A percentile compares a stretch with the other conserved stretches of the same genome.
phyloP scores from a whole-genome alignment of 1,140 invertebrate species.

The Carposina sasakii region DNA sequence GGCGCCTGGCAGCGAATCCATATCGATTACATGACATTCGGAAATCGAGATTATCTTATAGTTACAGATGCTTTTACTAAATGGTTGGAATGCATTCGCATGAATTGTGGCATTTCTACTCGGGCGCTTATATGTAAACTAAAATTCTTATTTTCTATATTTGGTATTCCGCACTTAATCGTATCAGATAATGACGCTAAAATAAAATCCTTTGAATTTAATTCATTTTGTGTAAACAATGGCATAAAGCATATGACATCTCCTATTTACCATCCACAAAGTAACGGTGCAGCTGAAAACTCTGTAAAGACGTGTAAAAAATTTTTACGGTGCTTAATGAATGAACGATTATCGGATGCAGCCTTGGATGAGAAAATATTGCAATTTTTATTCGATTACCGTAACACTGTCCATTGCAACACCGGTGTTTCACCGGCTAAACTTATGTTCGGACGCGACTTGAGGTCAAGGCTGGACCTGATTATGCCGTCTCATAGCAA shows the following conservation, averaged over 20 bases:
- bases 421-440: slow-evolving; percentile 17
- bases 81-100: slow-evolving; percentile 16
- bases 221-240: slow-evolving; percentile 16
- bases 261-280: slow-evolving; percentile 28
- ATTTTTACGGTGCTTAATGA: slow-evolving; percentile 18
- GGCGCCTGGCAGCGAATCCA: slow-evolving; percentile 26
- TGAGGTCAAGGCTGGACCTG: background rate
- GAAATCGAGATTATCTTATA: slow-evolving; percentile 12
- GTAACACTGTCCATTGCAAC: slow-evolving; percentile 16
- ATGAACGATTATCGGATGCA: background rate
- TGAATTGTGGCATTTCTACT: slow-evolving; percentile 8
- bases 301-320: slow-evolving; percentile 25
- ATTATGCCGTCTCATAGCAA: background rate
- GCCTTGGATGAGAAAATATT: slow-evolving; percentile 13
- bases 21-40: slow-evolving; percentile 25
- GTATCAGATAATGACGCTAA: slow-evolving; percentile 18
- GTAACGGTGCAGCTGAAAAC: slow-evolving; percentile 29
- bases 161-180: slow-evolving; percentile 12
- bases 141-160: slow-evolving; percentile 15
- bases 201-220: slow-evolving; percentile 17
- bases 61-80: slow-evolving; percentile 15
- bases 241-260: slow-evolving; percentile 23
- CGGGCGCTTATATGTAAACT: slow-evolving; percentile 13
- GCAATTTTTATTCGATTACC: slow-evolving; percentile 16
- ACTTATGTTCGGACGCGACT: slow-evolving; percentile 14